Conservation (phyloP, 2,888 invertebrate genomes). For the Electrophaes corylata region DNA sequence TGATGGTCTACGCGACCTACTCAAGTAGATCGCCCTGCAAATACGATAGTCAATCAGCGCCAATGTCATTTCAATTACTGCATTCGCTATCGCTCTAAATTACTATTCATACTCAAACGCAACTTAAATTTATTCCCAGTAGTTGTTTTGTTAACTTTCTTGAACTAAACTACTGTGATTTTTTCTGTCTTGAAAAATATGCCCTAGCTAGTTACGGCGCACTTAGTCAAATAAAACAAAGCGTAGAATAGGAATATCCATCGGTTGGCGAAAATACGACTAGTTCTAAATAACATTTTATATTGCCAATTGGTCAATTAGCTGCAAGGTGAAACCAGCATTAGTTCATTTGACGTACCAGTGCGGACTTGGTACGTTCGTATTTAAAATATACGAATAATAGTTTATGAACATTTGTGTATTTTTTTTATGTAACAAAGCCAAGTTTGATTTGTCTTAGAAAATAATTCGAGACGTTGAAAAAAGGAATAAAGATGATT, state of each 20-base stretch:
- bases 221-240: no score
- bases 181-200: no score
- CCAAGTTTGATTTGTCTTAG: constrained; percentile 83
- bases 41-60: no score
- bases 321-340: constrained; percentile 8
- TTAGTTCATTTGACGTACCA: constrained; percentile 32
- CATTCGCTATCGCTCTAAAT: no score
- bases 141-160: no score
- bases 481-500: constrained; percentile 81
- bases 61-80: no score
- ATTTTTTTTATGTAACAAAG: constrained; percentile 82
- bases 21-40: no score
- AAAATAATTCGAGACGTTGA: constrained; percentile 79
- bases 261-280: background rate
- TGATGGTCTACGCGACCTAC: no score
- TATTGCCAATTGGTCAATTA: background rate
- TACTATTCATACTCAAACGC: no score
- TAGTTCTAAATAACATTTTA: background rate
- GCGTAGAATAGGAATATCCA: background rate
- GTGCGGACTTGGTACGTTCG: constrained; percentile 62
- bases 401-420: constrained; percentile 76
- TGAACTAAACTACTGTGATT: no score
- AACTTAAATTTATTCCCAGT: no score
- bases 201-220: no score
- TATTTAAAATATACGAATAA: constrained; percentile 74